These are phyloP conservation scores for Trachemys scripta DNA, from an alignment of 2,113 vertebrate species.

Conservation along the genomic window DNA sequence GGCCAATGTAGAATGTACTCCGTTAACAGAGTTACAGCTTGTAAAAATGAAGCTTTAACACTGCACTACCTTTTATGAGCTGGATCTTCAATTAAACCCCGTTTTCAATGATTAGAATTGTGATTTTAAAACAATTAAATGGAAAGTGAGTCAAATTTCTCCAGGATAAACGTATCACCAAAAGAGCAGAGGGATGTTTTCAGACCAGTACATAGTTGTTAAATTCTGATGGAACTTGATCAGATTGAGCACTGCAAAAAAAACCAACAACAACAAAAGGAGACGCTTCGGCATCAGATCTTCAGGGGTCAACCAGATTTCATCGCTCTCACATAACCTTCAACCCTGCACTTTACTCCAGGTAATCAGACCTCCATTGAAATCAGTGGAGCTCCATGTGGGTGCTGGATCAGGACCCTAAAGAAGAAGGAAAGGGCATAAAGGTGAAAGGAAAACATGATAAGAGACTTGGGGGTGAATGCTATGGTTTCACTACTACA, in stretches of 20 bases:
- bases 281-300: background rate
- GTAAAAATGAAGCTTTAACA: background rate
- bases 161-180: background rate
- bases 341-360: background rate
- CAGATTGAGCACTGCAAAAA: background rate
- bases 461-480: background rate
- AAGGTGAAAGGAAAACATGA: background rate
- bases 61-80: background rate
- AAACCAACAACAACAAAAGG: background rate
- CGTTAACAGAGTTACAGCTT: background rate
- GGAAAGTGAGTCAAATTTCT: background rate
- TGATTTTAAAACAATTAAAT: background rate
- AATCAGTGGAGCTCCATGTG: background rate
- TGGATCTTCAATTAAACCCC: background rate
- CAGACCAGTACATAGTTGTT: background rate
- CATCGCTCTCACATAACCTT: background rate
- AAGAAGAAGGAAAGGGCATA: background rate
- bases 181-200: background rate
- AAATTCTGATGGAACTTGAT: background rate
- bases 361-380: background rate
- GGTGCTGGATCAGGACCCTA: background rate
- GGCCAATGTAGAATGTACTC: background rate
- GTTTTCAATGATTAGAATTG: background rate
- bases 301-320: background rate
- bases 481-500: background rate